Percentiles rank a stretch among this genome's conserved stretches.
Conservation (phyloP, 2,797 vertebrate genomes). For the Aulostomus chinensis region DNA sequence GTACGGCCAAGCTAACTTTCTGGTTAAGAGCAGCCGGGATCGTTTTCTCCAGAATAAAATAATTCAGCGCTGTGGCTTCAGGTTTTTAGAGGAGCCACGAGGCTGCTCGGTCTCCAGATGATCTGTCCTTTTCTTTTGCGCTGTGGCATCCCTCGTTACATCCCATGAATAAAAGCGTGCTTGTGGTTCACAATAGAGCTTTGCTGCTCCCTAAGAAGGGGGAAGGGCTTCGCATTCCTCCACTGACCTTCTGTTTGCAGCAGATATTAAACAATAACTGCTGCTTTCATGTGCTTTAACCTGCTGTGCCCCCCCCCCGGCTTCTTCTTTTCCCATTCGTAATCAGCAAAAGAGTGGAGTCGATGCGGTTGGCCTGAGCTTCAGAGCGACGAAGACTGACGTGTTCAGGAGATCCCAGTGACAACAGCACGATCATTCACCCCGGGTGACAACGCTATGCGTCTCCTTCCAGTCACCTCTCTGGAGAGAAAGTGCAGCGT, state of each 20-base stretch:
- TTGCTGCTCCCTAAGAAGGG: slow-evolving; percentile 54
- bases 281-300: slow-evolving; percentile 9
- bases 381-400: slow-evolving; percentile 6
- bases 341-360: neutral
- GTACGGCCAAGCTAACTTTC: too few species aligned
- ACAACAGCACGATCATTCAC: slow-evolving; percentile 53
- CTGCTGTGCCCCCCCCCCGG: neutral
- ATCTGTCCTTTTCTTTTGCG: slow-evolving; percentile 37
- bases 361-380: slow-evolving; percentile 26
- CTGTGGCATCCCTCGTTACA: slow-evolving; percentile 51
- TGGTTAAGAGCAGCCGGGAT: too few species aligned
- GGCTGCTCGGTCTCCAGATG: slow-evolving; percentile 15
- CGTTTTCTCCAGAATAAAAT: too few species aligned
- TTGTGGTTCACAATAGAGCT: slow-evolving; percentile 67
- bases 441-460: slow-evolving; percentile 22
- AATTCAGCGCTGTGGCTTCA: too few species aligned
- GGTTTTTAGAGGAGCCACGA: slow-evolving; percentile 13
- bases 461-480: slow-evolving; percentile 29
- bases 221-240: slow-evolving; percentile 70
- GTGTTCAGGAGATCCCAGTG: slow-evolving; percentile 26
- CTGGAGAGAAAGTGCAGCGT: slow-evolving; percentile 40
- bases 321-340: neutral
- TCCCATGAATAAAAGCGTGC: slow-evolving; percentile 64
- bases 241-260: slow-evolving; percentile 61
- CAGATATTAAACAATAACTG: slow-evolving; percentile 64